A percentile compares a stretch with the other conserved stretches of the same genome.
Conservation (phyloP, 2,888 invertebrate genomes). For the Colletes collaris region DNA sequence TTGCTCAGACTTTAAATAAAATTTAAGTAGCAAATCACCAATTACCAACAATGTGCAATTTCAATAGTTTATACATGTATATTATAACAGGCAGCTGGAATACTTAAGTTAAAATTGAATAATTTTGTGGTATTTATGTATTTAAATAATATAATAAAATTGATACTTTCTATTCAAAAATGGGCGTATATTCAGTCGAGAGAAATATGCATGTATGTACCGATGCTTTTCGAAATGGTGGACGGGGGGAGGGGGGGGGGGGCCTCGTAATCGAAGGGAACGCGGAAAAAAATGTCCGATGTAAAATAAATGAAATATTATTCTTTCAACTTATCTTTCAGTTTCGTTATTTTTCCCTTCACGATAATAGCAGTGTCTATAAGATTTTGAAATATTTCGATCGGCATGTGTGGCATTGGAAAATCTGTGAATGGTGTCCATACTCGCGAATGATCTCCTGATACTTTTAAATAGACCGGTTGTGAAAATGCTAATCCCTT, state of each 20-base stretch:
- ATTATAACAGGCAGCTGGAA: slow-evolving; percentile 4
- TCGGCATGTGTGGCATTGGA: slow-evolving; percentile 63
- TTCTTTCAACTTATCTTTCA: neutral
- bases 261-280: too few species aligned
- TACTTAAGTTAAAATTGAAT: slow-evolving; percentile 25
- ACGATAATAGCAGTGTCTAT: slow-evolving; percentile 60
- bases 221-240: too few species aligned
- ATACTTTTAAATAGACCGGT: slow-evolving; percentile 79
- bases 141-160: slow-evolving; percentile 28
- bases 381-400: slow-evolving; percentile 57
- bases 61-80: slow-evolving; percentile 6
- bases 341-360: slow-evolving; percentile 52
- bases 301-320: neutral
- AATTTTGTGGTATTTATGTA: slow-evolving; percentile 27
- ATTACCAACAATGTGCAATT: slow-evolving; percentile 32
- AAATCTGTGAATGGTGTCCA: slow-evolving; percentile 70
- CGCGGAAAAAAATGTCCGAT: too few species aligned
- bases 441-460: slow-evolving; percentile 56
- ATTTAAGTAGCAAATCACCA: neutral
- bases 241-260: too few species aligned
- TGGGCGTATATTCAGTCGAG: neutral
- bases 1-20: neutral
- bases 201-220: too few species aligned
- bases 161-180: slow-evolving; percentile 18
- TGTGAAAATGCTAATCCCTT: slow-evolving; percentile 85